These are phyloP conservation scores for Rhopalosiphum maidis DNA, from an alignment of 1,140 invertebrate genomes.

Conservation along the genomic window DNA sequence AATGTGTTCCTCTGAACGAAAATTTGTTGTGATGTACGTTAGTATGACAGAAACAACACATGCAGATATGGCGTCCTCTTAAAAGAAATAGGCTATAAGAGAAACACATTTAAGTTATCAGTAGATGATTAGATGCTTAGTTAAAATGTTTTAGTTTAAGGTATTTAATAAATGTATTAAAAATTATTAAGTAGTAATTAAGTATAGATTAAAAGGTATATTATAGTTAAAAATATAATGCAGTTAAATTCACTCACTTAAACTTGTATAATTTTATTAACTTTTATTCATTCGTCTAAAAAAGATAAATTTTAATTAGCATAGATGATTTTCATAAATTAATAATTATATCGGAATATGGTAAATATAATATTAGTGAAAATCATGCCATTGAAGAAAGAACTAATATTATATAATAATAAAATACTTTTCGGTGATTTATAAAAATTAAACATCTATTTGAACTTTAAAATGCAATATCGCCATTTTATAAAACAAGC, in stretches of 20 bases:
- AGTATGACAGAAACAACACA: too few species aligned
- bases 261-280: not conserved
- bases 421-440: not conserved
- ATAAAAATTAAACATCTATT: not conserved
- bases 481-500: not conserved
- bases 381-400: too few species aligned
- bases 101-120: not conserved
- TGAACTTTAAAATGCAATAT: not conserved
- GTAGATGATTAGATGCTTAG: not conserved
- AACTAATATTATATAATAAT: not conserved
- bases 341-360: not conserved
- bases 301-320: not conserved
- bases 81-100: not conserved
- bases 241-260: not conserved
- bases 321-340: too few species aligned
- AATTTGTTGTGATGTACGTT: too few species aligned
- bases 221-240: not conserved
- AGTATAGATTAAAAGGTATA: not conserved
- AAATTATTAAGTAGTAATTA: not conserved
- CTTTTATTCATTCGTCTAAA: not conserved
- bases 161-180: not conserved
- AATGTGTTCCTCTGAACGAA: too few species aligned
- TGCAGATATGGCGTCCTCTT: too few species aligned
- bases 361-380: too few species aligned
- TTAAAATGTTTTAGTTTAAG: not conserved